A percentile compares a stretch with the other conserved stretches of the same genome.
These are phyloP conservation scores for Meriones unguiculatus DNA, from an alignment of 2,113 vertebrate genomes.

Conservation along the genomic window DNA sequence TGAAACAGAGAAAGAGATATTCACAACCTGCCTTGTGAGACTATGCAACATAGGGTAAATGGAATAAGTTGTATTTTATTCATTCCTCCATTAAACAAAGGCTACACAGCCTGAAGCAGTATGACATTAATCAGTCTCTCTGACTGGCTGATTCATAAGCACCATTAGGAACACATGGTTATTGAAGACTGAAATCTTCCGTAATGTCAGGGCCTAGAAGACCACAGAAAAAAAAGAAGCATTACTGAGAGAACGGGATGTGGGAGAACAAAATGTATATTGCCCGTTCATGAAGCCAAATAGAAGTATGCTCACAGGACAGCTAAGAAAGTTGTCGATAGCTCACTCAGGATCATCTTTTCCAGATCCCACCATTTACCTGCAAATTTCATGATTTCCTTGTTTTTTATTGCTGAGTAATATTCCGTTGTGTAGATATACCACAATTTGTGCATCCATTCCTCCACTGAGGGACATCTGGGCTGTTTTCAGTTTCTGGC, in stretches of 20 bases:
- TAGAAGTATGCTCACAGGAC: not conserved
- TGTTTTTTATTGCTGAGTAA: too few species aligned
- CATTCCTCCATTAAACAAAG: not conserved
- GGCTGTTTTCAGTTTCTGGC: too few species aligned
- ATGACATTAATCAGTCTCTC: not conserved
- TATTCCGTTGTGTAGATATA: too few species aligned
- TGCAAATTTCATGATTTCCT: too few species aligned
- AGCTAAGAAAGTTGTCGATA: not conserved
- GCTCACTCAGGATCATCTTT: not conserved
- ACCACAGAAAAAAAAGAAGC: not conserved
- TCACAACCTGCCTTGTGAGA: not conserved
- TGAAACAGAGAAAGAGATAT: not conserved
- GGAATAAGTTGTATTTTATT: not conserved
- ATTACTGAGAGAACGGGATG: not conserved
- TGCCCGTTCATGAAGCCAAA: not conserved
- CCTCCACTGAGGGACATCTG: too few species aligned
- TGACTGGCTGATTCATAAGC: not conserved
- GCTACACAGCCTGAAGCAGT: not conserved
- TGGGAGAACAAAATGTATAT: not conserved
- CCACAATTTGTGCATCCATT: too few species aligned
- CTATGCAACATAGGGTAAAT: not conserved
- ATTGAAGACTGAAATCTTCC: not conserved
- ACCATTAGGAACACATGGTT: not conserved
- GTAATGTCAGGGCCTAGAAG: not conserved
- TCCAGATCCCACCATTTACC: too few species aligned